A percentile compares a stretch with the other conserved stretches of the same genome.
Evolutionary conservation across 2,797 vertebrate genomes (phyloP).

Genomic region (Otus scops): DNA sequence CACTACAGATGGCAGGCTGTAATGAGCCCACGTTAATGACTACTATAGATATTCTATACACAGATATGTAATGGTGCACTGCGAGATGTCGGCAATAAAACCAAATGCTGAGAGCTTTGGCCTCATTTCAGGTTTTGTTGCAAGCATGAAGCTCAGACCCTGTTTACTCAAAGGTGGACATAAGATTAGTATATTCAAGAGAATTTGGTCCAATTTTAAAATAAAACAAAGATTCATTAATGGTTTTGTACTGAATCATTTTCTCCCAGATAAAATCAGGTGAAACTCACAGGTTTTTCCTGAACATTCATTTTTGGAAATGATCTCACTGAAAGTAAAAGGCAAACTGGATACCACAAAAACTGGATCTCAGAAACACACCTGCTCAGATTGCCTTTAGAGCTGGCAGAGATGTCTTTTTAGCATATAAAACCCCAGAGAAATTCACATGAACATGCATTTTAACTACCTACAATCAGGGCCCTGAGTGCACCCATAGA

Average conservation of each 20-base stretch:
- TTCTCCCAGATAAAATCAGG: background rate
- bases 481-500: fast-evolving
- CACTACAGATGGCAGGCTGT: slow-evolving; percentile 59
- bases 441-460: background rate
- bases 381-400: background rate
- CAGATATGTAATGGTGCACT: background rate
- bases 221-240: background rate
- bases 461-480: background rate
- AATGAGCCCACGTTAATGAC: slow-evolving; percentile 57
- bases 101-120: background rate
- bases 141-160: background rate
- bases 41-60: slow-evolving; percentile 29
- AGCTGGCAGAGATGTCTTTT: background rate
- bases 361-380: background rate
- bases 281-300: background rate
- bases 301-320: background rate
- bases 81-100: background rate
- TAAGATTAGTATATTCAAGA: background rate
- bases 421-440: background rate
- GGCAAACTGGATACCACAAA: background rate
- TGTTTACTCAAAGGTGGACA: background rate
- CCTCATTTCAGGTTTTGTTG: background rate
- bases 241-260: background rate
- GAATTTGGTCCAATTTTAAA: background rate
- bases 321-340: background rate